Base-by-base conservation (phyloP, 1,140 invertebrate species). In the Atopsyche davidsoni region DNA sequence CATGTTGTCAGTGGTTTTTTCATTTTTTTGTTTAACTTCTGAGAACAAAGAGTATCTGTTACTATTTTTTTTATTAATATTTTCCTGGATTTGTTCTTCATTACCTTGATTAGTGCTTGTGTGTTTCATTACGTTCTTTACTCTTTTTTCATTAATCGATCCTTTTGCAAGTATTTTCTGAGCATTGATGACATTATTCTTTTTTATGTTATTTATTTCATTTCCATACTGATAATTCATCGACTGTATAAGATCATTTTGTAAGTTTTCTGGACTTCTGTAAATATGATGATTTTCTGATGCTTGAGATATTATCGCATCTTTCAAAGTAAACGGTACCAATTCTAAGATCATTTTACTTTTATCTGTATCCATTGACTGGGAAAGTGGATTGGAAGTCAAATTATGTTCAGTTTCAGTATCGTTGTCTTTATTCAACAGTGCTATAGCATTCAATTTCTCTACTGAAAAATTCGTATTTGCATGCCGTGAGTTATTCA, bases 311-410 rank as follows among this genome's bases (percentile, higher is more conserved):
- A 51, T 25, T 9, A 55, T 42, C 19, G 44, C 53, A 43, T 56
- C 53, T 25, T 56, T 45, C 21, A 56, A 24, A 24, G 53, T 56
- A 36, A 56, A 56, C n/a, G 43, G 48, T 17, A 56, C 51, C 35
- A 56, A 36, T 14, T 56, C 38, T 21, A 56, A 43, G 11, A 16
- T 40, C 3, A n/a, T 34, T 4, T 34, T 34, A 16, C 16, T 16
- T 34, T 34, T 11, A 4, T 13, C n/a, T 34, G 16, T 34, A 13
- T 3, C 3, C 32, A 34, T n/a, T 34, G n/a, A 16, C n/a, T 16
- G 3, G n/a, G 3, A 34, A 34, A 4, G 32, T 13, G 3, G n/a
- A 11, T 34, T 34, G 3, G 3, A 34, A 34, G 7, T 46, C 25
- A 11, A 10, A 24, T 38, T 31, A 38, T 10, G n/a, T 17, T 2